Conservation (phyloP, 2,888 invertebrate genomes). For the Halictus quadricinctus region DNA sequence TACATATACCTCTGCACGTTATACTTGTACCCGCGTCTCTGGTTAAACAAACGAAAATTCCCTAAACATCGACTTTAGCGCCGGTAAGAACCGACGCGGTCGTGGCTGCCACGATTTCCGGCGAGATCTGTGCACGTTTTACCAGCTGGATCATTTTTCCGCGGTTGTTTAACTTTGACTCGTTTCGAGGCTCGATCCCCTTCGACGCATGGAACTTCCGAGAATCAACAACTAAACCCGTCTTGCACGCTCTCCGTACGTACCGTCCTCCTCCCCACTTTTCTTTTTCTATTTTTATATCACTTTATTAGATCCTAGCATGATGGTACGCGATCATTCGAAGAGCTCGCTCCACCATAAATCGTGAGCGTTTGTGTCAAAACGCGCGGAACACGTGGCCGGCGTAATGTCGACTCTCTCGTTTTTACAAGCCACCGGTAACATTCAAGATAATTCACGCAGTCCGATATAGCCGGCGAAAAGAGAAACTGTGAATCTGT, state of each 20-base stretch:
- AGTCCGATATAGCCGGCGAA: not conserved
- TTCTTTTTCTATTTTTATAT: conserved; percentile 24
- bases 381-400: not conserved
- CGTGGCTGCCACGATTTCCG: not conserved
- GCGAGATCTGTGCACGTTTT: not conserved
- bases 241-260: not conserved
- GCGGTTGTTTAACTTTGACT: conserved; percentile 8
- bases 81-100: not conserved
- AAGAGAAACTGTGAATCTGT: not conserved
- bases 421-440: conserved; percentile 13
- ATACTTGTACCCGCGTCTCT: not conserved
- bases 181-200: conserved; percentile 24
- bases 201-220: conserved; percentile 27
- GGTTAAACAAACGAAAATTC: not conserved
- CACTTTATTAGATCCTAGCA: conserved; percentile 10
- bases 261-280: not conserved
- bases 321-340: not conserved
- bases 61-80: not conserved
- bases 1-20: not conserved
- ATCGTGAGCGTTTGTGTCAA: not conserved
- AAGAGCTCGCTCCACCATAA: conserved; percentile 4
- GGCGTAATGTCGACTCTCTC: not conserved
- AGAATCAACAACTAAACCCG: conserved; percentile 31
- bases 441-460: not conserved
- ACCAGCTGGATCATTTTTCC: conserved; percentile 8